phyloP scores from a whole-genome alignment of 2,888 invertebrate species.

The Drosophila sordidula region DNA sequence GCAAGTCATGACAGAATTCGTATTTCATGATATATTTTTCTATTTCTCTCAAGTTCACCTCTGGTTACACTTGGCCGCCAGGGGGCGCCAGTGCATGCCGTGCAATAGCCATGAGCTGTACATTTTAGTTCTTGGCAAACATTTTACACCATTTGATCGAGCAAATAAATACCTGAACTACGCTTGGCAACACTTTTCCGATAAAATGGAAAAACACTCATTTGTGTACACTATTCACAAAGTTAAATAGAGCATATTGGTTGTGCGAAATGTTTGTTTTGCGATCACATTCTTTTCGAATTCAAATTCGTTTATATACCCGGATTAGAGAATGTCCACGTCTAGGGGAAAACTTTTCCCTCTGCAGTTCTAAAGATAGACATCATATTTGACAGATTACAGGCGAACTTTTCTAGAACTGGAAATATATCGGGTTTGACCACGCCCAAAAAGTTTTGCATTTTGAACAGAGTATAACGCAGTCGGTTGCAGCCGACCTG shows the following conservation, averaged over 20 bases:
- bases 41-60: not conserved
- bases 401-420: too few relatives aligned
- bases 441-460: too few relatives aligned
- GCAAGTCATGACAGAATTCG: not conserved
- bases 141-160: slow-evolving; percentile 6
- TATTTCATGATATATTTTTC: not conserved
- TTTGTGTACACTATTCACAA: not conserved
- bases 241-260: not conserved
- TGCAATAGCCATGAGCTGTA: slow-evolving; percentile 8
- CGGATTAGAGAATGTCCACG: too few relatives aligned
- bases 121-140: slow-evolving; percentile 31
- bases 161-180: slow-evolving; percentile 2
- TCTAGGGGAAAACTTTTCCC: too few relatives aligned
- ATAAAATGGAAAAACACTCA: not conserved
- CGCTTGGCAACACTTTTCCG: slow-evolving; percentile 15
- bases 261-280: too few relatives aligned
- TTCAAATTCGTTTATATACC: too few relatives aligned
- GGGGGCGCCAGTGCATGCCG: slow-evolving; percentile 11
- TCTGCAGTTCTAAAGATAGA: too few relatives aligned
- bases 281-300: too few relatives aligned
- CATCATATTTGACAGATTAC: too few relatives aligned
- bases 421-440: too few relatives aligned
- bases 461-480: not conserved
- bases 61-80: not conserved
- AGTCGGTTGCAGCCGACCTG: slow-evolving; percentile 3